These are phyloP conservation scores for Pseudolycoriella hygida DNA, from an alignment of 2,888 invertebrate genomes.

Conservation along the genomic window DNA sequence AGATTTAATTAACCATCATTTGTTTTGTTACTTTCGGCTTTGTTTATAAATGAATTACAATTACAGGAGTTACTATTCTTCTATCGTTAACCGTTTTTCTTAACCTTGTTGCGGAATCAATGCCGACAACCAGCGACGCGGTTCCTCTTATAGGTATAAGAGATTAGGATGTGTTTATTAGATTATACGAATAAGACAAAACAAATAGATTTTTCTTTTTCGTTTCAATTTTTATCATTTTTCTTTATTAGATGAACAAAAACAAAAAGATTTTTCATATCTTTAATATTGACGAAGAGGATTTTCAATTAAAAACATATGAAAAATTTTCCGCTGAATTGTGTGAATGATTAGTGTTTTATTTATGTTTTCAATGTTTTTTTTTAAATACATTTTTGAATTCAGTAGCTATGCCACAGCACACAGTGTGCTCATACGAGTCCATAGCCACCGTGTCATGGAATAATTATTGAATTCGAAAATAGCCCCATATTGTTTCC, in stretches of 20 bases:
- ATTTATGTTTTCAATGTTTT: not conserved
- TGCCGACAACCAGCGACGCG: slow-evolving; percentile 99
- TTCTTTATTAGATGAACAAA: too few relatives aligned
- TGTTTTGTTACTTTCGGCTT: too few relatives aligned
- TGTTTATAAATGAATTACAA: not conserved
- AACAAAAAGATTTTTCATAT: not conserved
- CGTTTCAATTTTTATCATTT: too few relatives aligned
- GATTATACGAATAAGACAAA: not conserved
- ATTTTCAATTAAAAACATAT: not conserved
- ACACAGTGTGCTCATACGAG: too few relatives aligned
- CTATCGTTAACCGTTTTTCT: slow-evolving; percentile 99
- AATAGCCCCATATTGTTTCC: too few relatives aligned
- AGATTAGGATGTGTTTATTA: not conserved
- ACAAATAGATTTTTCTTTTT: not conserved
- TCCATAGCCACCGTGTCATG: too few relatives aligned
- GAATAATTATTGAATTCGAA: too few relatives aligned
- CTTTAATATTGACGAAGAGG: not conserved
- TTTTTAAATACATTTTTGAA: too few relatives aligned
- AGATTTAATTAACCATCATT: too few relatives aligned
- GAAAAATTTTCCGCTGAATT: slow-evolving; percentile 1
- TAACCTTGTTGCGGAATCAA: slow-evolving; percentile 84
- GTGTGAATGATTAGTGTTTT: not conserved
- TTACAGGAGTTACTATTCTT: slow-evolving; percentile 97
- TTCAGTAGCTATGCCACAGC: too few relatives aligned
- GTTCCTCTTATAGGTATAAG: slow-evolving; percentile 96